phyloP scores from a whole-genome alignment of 2,797 vertebrate species.

The Lithobates sylvaticus region DNA sequence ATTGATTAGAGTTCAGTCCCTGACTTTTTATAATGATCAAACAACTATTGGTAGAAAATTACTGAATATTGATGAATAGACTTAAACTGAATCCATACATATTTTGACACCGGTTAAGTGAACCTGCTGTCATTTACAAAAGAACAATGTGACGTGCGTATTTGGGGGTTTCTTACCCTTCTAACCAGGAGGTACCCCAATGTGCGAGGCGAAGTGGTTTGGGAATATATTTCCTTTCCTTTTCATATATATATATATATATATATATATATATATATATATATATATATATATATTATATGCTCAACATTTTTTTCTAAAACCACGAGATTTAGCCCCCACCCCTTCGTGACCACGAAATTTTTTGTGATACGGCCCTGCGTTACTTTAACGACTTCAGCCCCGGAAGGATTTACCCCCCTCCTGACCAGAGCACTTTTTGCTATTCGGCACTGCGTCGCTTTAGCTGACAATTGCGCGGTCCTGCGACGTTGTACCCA shows the following conservation, averaged over 20 bases:
- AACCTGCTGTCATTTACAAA: not conserved
- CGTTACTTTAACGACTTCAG: too few species aligned
- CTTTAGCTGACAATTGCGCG: too few species aligned
- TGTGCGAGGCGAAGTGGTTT: too few species aligned
- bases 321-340: too few species aligned
- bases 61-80: constrained; percentile 6
- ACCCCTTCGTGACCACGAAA: too few species aligned
- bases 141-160: not conserved
- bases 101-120: constrained; percentile 11
- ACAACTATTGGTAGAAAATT: constrained; percentile 65
- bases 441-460: too few species aligned
- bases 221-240: not conserved
- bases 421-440: too few species aligned
- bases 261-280: not conserved
- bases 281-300: not conserved
- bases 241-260: not conserved
- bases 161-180: not conserved
- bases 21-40: constrained; percentile 64
- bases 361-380: too few species aligned
- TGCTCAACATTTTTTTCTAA: too few species aligned
- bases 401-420: too few species aligned
- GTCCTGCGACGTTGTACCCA: too few species aligned
- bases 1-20: constrained; percentile 63
- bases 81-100: not conserved
- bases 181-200: too few species aligned